These are phyloP conservation scores for Typhlichthys subterraneus DNA, from an alignment of 2,797 vertebrate species.

Conservation along the genomic window DNA sequence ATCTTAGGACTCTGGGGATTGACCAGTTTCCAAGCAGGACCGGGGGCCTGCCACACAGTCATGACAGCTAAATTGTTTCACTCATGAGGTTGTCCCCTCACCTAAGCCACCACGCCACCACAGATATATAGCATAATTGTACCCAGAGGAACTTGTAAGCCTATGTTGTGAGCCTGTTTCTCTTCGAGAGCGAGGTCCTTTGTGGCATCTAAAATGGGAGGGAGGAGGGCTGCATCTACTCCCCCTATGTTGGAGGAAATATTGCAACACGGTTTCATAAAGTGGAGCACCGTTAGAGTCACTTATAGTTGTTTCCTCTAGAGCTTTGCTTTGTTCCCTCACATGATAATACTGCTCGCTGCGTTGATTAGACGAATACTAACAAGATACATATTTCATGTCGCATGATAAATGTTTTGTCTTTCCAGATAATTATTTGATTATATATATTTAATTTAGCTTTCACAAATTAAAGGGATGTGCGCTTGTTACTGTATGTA, in stretches of 20 bases:
- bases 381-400: conserved; percentile 34
- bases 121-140: conserved; percentile 68
- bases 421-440: conserved; percentile 20
- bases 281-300: conserved; percentile 68
- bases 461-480: conserved; percentile 12
- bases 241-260: conserved; percentile 60
- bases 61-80: conserved; percentile 84
- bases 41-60: conserved; percentile 79
- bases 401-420: conserved; percentile 47
- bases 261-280: conserved; percentile 63
- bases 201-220: conserved; percentile 64
- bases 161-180: conserved; percentile 69
- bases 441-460: background rate
- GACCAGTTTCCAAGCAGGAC: conserved; percentile 79
- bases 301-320: conserved; percentile 55
- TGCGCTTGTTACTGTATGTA: background rate
- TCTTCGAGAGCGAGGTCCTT: conserved; percentile 62
- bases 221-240: conserved; percentile 38
- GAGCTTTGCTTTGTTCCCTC: conserved; percentile 55
- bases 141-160: conserved; percentile 79
- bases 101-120: conserved; percentile 66
- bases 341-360: conserved; percentile 40
- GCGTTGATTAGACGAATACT: conserved; percentile 42
- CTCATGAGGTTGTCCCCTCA: conserved; percentile 75
- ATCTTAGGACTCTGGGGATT: conserved; percentile 86